Evolutionary conservation across 2,113 vertebrate species (phyloP).

Genomic region (Tragelaphus buxtoni): DNA sequence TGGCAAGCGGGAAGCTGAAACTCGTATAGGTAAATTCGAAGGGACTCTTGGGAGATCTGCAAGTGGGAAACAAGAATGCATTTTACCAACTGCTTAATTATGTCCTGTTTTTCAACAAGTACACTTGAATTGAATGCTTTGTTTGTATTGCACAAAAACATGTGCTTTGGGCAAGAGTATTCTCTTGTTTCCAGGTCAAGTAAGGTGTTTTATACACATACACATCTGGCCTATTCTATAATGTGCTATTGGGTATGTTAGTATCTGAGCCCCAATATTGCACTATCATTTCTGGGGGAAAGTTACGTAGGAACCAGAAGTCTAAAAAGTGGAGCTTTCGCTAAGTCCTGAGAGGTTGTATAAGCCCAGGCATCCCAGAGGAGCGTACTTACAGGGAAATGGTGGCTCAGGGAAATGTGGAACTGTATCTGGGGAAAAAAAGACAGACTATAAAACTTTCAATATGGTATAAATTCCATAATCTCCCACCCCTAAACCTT

Average conservation of each 20-base stretch:
- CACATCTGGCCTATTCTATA: slow-evolving; percentile 28
- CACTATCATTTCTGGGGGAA: slow-evolving; percentile 31
- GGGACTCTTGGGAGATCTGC: slow-evolving; percentile 88
- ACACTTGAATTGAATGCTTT: slow-evolving; percentile 77
- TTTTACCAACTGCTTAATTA: slow-evolving; percentile 85
- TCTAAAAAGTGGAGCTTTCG: slow-evolving; percentile 13
- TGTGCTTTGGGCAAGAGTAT: slow-evolving; percentile 64
- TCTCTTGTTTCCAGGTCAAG: slow-evolving; percentile 71
- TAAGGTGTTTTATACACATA: slow-evolving; percentile 60
- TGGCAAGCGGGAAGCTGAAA: slow-evolving; percentile 79
- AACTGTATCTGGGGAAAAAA: not conserved
- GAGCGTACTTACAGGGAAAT: slow-evolving; percentile 14
- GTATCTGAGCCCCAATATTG: slow-evolving; percentile 36
- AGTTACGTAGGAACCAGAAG: slow-evolving; percentile 34
- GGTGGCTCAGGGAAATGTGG: slow-evolving; percentile 41
- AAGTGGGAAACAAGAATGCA: slow-evolving; percentile 85
- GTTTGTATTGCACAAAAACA: slow-evolving; percentile 73
- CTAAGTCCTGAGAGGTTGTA: not conserved
- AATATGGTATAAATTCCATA: slow-evolving; percentile 29
- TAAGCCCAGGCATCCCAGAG: slow-evolving; percentile 18
- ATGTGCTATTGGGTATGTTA: slow-evolving; percentile 44
- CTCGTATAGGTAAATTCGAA: slow-evolving; percentile 78
- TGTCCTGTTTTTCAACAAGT: slow-evolving; percentile 73
- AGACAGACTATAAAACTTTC: not conserved
- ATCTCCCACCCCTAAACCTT: slow-evolving; percentile 36